These are phyloP conservation scores for Xanthia icteritia DNA, from an alignment of 2,888 invertebrate genomes.

Conservation along the genomic window DNA sequence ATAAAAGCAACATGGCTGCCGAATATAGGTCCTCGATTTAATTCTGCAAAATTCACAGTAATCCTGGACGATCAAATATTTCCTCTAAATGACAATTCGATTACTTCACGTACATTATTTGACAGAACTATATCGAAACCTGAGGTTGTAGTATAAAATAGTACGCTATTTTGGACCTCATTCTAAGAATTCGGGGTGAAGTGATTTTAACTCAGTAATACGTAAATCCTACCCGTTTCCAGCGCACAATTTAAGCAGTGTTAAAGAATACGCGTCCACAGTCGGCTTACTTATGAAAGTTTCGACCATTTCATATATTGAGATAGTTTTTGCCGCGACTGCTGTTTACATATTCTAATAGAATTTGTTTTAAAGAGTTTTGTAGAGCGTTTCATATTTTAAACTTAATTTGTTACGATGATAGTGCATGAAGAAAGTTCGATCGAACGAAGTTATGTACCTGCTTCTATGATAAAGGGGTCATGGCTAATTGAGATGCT, in stretches of 20 bases:
- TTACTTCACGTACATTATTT: conserved; percentile 6
- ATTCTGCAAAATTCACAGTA: background rate
- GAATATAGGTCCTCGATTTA: background rate
- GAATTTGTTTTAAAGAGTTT: conserved; percentile 40
- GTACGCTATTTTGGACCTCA: background rate
- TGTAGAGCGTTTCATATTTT: conserved; percentile 6
- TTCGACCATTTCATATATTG: conserved; percentile 54
- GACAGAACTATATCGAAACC: background rate
- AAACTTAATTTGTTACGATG: conserved; percentile 8
- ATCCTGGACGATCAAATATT: background rate
- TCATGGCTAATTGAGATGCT: too few relatives aligned
- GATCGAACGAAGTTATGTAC: background rate
- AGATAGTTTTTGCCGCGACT: conserved; percentile 39
- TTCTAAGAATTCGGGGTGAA: background rate
- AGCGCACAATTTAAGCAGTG: background rate
- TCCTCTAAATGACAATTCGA: background rate
- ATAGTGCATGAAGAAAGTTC: background rate
- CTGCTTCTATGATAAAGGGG: background rate
- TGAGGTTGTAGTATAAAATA: background rate
- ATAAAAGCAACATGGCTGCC: background rate
- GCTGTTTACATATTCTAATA: conserved; percentile 35
- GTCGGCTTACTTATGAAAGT: conserved; percentile 37
- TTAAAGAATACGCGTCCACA: conserved; percentile 33
- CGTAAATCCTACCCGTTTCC: background rate
- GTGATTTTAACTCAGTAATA: background rate